Conservation (phyloP, 2,888 invertebrate genomes). For the Aleiodes leptofemur region DNA sequence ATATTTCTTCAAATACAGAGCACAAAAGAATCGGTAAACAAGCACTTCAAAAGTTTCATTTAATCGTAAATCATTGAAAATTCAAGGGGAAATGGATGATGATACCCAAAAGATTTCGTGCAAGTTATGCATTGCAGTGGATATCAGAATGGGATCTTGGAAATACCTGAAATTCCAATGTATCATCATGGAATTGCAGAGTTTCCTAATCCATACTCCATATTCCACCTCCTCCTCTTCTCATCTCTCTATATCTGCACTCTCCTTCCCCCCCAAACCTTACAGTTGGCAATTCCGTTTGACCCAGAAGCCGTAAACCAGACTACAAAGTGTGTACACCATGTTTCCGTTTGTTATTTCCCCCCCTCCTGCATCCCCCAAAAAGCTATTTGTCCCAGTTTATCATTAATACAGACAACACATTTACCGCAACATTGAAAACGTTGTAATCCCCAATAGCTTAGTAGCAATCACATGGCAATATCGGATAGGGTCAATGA, state of each 20-base stretch:
- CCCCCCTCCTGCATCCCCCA: neutral
- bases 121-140: slow-evolving; percentile 35
- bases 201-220: slow-evolving; percentile 60
- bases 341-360: slow-evolving; percentile 23
- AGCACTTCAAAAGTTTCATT: too few species aligned
- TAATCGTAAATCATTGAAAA: neutral
- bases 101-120: slow-evolving; percentile 13
- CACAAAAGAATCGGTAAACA: too few species aligned
- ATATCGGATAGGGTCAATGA: slow-evolving; percentile 34
- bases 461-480: slow-evolving; percentile 17
- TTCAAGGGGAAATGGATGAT: neutral
- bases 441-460: slow-evolving; percentile 27
- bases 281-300: slow-evolving; percentile 53
- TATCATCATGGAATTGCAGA: slow-evolving; percentile 69
- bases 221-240: slow-evolving; percentile 47
- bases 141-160: slow-evolving; percentile 58
- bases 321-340: neutral
- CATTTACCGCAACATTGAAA: slow-evolving; percentile 28
- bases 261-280: neutral
- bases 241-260: neutral
- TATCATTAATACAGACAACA: slow-evolving; percentile 31
- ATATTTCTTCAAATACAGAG: too few species aligned
- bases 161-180: slow-evolving; percentile 70
- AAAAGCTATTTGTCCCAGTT: slow-evolving; percentile 27
- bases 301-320: slow-evolving; percentile 55